Conservation (phyloP, 2,888 invertebrate species). For the Nycteola revayana region DNA sequence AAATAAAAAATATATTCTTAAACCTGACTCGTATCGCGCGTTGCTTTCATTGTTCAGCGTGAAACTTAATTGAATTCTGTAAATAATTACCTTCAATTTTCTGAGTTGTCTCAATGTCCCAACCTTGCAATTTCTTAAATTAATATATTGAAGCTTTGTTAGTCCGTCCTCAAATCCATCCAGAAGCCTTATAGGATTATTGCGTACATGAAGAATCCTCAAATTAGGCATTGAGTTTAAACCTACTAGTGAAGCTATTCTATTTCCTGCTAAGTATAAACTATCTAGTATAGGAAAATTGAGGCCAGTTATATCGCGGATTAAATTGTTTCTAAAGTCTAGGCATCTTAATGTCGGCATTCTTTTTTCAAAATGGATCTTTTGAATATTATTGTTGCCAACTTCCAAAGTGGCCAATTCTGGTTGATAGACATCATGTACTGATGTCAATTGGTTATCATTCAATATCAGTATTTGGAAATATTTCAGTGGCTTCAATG, state of each 20-base stretch:
- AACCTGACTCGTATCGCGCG: too few species aligned
- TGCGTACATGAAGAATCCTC: conserved; percentile 86
- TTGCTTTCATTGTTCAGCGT: too few species aligned
- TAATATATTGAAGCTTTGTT: conserved; percentile 76
- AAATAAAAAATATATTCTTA: too few species aligned
- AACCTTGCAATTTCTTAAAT: conserved; percentile 80
- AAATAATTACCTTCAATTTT: conserved; percentile 70
- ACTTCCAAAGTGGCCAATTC: conserved; percentile 80
- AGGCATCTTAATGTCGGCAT: conserved; percentile 74
- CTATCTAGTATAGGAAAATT: conserved; percentile 83
- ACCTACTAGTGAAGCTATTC: conserved; percentile 83
- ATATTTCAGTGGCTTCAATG: conserved; percentile 75
- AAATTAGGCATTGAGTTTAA: conserved; percentile 83
- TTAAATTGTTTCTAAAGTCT: conserved; percentile 77
- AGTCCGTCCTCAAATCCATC: conserved; percentile 72
- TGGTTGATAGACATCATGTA: conserved; percentile 77
- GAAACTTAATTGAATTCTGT: too few species aligned
- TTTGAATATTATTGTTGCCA: conserved; percentile 69
- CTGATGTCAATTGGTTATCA: conserved; percentile 73
- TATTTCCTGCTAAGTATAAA: conserved; percentile 89
- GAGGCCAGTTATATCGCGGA: conserved; percentile 65
- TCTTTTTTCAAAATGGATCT: conserved; percentile 43
- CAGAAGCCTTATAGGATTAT: conserved; percentile 82
- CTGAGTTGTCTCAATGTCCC: conserved; percentile 74
- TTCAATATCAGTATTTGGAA: conserved; percentile 83